Evolutionary conservation across 1,140 invertebrate species (phyloP), one percentile per base, ranked within the genome.

Genomic region (Neotoxoptera formosana): DNA sequence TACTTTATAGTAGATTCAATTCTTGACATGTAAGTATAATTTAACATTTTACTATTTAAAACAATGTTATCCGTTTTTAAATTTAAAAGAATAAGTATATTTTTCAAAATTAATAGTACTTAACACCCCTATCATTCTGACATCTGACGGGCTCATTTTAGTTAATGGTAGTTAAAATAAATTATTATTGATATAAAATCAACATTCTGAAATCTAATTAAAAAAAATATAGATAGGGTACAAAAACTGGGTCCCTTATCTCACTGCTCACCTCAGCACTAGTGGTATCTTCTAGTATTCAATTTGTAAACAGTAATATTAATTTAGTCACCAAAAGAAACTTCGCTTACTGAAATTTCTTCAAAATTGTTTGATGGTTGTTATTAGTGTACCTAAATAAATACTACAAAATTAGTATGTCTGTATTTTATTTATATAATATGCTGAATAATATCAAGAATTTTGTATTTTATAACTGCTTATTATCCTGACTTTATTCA

Each of bases 1-100:
- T 93, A 93, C 81, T 86, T 56, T 93, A 2, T 51, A 21, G 36
- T 93, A 25, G 81, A 93, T 93, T 93, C 91, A 90, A 30, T 90
- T 84, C 21, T 86, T 34, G 91, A 93, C 2, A 86, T 93, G 91
- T 93, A 86, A 86, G 91, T 47, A 36, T 34, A 47, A 11, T 36
- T 91, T 67, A 11, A 0, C 41, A 67, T 45, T 90, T 86, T 45
- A n/a, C 1, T 53, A 88, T 51, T 47, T 45, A 7, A 47, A 48
- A 48, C 11, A n/a, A n/a, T n/a, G 14, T 34, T 34, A 34, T 8
- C 23, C 6, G 17, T n/a, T 87, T 48, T 53, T 53, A 23, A 21
- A 23, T 53, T 53, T 53, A 6, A 53, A 21, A 20, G 21, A 53
- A 53, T 53, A 21, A 53, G 21, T 53, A 45, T 84, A 45, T 84